phyloP scores from a whole-genome alignment of 2,113 vertebrate species.

The Cheilinus undulatus region DNA sequence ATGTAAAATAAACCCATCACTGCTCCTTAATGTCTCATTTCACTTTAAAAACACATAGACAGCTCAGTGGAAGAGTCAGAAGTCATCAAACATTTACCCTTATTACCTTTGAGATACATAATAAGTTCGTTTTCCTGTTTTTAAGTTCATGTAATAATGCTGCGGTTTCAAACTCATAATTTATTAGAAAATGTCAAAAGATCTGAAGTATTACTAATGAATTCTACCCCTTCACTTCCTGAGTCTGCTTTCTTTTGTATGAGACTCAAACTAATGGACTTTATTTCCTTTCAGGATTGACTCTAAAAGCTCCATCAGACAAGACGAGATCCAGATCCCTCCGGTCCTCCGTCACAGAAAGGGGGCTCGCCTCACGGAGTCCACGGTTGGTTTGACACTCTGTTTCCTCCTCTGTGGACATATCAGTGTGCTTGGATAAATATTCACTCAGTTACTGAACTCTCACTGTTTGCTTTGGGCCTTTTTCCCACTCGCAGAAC shows the following conservation, averaged over 20 bases:
- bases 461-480: slow-evolving; percentile 3
- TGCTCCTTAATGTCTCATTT: too few relatives aligned
- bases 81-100: too few relatives aligned
- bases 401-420: slow-evolving; percentile 13
- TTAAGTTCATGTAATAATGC: too few relatives aligned
- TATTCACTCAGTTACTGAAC: not conserved
- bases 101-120: too few relatives aligned
- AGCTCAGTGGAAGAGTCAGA: too few relatives aligned
- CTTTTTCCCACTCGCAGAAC: slow-evolving; percentile 43
- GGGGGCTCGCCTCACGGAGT: slow-evolving; percentile 2
- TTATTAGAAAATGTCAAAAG: not conserved
- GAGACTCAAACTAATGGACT: not conserved
- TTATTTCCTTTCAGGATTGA: slow-evolving; percentile 44
- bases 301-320: slow-evolving; percentile 11
- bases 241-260: not conserved
- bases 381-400: slow-evolving; percentile 44
- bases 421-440: not conserved
- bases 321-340: slow-evolving; percentile 42
- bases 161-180: not conserved
- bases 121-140: too few relatives aligned
- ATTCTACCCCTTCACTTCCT: not conserved
- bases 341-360: slow-evolving; percentile 63
- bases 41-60: too few relatives aligned
- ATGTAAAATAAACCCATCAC: too few relatives aligned
- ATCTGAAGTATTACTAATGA: not conserved